A percentile compares a stretch with the other conserved stretches of the same genome.
Evolutionary conservation across 2,888 invertebrate species (phyloP).

Genomic region (Brachylomia viminalis): DNA sequence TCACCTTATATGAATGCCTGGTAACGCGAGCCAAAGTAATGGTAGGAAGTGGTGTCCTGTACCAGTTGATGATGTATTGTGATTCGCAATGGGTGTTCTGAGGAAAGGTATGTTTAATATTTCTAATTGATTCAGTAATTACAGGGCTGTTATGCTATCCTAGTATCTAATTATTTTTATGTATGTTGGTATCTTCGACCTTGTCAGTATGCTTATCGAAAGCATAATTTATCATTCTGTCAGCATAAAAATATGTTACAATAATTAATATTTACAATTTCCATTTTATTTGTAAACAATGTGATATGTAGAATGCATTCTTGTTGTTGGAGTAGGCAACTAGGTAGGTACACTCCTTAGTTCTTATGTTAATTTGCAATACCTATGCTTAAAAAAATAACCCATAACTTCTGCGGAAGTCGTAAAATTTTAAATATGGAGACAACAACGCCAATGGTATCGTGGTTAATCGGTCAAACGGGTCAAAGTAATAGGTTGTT

Average conservation of each 20-base stretch:
- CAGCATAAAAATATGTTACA: constrained; percentile 31
- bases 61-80: constrained; percentile 71
- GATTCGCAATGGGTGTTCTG: constrained; percentile 76
- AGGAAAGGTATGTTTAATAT: constrained; percentile 71
- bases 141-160: constrained; percentile 40
- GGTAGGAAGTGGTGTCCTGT: constrained; percentile 76
- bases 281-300: constrained; percentile 49
- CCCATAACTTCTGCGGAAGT: constrained; percentile 6
- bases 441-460: background rate
- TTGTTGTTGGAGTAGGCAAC: background rate
- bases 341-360: background rate
- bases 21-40: constrained; percentile 68
- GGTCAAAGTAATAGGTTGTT: background rate
- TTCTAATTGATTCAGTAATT: constrained; percentile 34
- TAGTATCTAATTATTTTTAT: constrained; percentile 44
- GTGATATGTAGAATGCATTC: constrained; percentile 1
- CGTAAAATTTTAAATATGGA: background rate
- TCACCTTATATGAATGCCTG: constrained; percentile 78
- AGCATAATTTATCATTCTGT: constrained; percentile 34
- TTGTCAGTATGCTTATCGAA: constrained; percentile 55
- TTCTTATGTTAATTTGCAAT: background rate
- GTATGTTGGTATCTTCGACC: constrained; percentile 48
- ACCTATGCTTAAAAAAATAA: too few species aligned
- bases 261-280: constrained; percentile 18
- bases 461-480: background rate